A percentile compares a stretch with the other conserved stretches of the same genome.
phyloP scores from a whole-genome alignment of 2,888 invertebrate species.

The Chesias legatella region DNA sequence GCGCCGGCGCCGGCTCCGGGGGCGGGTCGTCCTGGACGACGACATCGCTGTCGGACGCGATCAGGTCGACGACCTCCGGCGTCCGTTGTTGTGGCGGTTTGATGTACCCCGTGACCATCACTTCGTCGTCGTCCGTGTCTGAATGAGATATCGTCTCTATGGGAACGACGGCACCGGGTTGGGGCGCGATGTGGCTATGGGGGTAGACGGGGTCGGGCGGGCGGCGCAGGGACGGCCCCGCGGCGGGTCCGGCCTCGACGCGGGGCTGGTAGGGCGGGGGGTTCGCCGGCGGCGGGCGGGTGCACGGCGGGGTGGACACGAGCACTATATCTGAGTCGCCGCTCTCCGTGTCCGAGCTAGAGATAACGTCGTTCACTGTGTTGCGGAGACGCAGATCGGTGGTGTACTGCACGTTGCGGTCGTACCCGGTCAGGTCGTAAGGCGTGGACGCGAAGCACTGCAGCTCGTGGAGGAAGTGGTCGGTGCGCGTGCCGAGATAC shows the following conservation, averaged over 20 bases:
- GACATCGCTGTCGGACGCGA: constrained; percentile 79
- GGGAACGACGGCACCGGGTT: constrained; percentile 52
- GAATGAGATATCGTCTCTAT: constrained; percentile 74
- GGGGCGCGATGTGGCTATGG: constrained; percentile 46
- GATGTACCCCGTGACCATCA: constrained; percentile 83
- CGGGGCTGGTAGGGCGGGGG: constrained; percentile 27
- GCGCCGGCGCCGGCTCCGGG: constrained; percentile 34
- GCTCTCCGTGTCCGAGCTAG: constrained; percentile 61
- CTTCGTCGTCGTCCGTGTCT: constrained; percentile 76
- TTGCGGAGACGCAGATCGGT: constrained; percentile 76
- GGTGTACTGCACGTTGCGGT: constrained; percentile 85
- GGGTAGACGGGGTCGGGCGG: constrained; percentile 50
- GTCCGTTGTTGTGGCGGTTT: constrained; percentile 84
- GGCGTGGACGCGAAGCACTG: constrained; percentile 92
- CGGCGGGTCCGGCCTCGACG: constrained; percentile 27
- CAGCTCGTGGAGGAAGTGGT: constrained; percentile 95
- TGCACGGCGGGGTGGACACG: constrained; percentile 39
- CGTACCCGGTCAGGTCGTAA: constrained; percentile 91
- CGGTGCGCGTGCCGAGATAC: constrained; percentile 85
- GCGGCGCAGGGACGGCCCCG: constrained; percentile 33
- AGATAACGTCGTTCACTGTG: constrained; percentile 78
- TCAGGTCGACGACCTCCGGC: constrained; percentile 82
- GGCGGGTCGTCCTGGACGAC: constrained; percentile 54
- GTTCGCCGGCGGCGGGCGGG: constrained; percentile 42
- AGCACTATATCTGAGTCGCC: constrained; percentile 62